Percentiles rank a stretch among this genome's conserved stretches.
phyloP scores from a whole-genome alignment of 2,888 invertebrate genomes.

The Tetranychus truncatus region DNA sequence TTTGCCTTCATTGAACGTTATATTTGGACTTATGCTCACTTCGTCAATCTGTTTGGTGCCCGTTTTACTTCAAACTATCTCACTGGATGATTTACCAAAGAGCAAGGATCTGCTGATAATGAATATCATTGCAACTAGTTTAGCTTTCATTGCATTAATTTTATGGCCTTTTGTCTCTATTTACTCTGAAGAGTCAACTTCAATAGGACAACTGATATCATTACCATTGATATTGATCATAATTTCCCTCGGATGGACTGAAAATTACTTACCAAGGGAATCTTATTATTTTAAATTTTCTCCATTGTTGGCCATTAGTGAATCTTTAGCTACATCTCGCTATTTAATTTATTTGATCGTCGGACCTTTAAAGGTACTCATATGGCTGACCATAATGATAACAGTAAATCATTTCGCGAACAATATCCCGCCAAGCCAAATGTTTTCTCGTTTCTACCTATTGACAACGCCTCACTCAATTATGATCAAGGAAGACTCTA shows the following conservation, averaged over 20 bases:
- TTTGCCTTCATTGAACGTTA: constrained; percentile 36
- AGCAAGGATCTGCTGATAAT: not conserved
- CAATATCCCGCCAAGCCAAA: not conserved
- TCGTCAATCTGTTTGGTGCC: constrained; percentile 38
- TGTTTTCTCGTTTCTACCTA: not conserved
- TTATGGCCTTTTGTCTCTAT: not conserved
- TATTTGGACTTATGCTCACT: constrained; percentile 37
- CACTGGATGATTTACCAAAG: not conserved
- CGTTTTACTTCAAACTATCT: constrained; percentile 45
- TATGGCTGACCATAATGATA: not conserved
- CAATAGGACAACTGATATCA: not conserved
- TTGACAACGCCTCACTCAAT: not conserved
- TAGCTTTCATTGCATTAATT: not conserved
- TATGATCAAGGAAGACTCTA: not conserved
- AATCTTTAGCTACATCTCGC: not conserved
- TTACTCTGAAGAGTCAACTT: not conserved
- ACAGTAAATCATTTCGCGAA: not conserved
- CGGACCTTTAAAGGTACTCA: not conserved
- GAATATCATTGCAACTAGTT: not conserved
- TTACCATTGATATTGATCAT: constrained; percentile 62
- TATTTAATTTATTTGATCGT: constrained; percentile 1
- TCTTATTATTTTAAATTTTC: not conserved
- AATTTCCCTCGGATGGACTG: constrained; percentile 92
- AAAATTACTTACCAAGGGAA: constrained; percentile 55
- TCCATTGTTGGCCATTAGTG: not conserved